Evolutionary conservation across 2,113 vertebrate genomes (phyloP).

Genomic region (Dasypus novemcinctus): DNA sequence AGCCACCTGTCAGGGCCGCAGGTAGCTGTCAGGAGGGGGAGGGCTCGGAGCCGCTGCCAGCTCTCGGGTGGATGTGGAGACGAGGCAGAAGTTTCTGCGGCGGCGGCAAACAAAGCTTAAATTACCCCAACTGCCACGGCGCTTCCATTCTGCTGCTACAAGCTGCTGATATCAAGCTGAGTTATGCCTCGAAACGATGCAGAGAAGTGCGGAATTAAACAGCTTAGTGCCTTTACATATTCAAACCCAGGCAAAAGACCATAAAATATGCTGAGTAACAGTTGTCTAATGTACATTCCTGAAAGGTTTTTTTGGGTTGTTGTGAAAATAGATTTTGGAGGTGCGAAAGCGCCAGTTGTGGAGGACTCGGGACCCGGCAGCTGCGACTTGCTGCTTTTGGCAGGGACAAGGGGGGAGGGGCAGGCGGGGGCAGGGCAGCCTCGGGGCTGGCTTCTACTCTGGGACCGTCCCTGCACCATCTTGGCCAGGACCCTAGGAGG

Average conservation of each 20-base stretch:
- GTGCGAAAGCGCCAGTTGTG: fast-evolving
- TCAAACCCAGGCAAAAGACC: slow-evolving; percentile 42
- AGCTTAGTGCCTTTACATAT: slow-evolving; percentile 34
- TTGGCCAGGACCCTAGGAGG: neutral
- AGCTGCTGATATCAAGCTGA: slow-evolving; percentile 45
- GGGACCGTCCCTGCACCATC: neutral
- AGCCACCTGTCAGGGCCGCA: slow-evolving; percentile 18
- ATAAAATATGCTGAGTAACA: slow-evolving; percentile 56
- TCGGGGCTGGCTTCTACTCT: neutral
- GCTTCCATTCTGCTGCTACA: neutral
- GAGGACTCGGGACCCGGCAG: neutral
- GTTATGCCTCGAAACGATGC: neutral
- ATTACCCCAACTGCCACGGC: neutral
- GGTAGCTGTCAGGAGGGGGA: neutral
- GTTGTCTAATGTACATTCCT: slow-evolving; percentile 25
- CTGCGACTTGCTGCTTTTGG: fast-evolving
- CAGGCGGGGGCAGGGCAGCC: neutral
- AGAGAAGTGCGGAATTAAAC: slow-evolving; percentile 69
- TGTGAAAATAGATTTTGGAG: slow-evolving; percentile 4
- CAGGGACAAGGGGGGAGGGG: neutral
- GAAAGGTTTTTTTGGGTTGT: neutral
- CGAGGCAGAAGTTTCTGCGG: neutral
- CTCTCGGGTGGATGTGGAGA: neutral
- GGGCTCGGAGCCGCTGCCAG: fast-evolving
- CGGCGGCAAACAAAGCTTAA: neutral